Conservation (phyloP, 2,113 vertebrate species). For the Caloenas nicobarica region DNA sequence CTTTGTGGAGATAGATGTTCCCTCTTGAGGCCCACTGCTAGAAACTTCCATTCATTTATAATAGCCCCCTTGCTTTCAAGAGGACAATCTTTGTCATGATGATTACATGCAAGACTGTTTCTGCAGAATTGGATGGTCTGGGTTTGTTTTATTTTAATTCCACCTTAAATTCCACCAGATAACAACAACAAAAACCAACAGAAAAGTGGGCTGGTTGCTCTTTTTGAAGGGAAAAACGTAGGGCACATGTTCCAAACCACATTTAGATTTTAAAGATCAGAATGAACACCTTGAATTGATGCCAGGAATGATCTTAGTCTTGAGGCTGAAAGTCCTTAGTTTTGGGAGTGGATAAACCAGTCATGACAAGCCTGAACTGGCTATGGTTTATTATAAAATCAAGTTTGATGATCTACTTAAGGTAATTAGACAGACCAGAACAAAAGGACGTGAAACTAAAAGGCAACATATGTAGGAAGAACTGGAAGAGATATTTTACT, state of each 20-base stretch:
- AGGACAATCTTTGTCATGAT: neutral
- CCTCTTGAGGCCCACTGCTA: neutral
- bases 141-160: neutral
- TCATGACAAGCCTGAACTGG: neutral
- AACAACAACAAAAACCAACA: neutral
- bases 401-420: conserved; percentile 39
- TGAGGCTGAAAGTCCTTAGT: conserved; percentile 21
- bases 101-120: neutral
- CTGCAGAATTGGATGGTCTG: neutral
- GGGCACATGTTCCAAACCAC: neutral
- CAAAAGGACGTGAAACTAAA: conserved; percentile 50
- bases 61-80: neutral
- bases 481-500: neutral
- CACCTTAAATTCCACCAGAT: neutral
- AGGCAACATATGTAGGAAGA: conserved; percentile 14
- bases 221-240: neutral
- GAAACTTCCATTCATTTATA: neutral
- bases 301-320: conserved; percentile 35
- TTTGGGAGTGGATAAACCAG: conserved; percentile 22
- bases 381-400: conserved; percentile 49
- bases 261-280: conserved; percentile 25
- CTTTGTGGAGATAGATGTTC: neutral
- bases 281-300: conserved; percentile 33
- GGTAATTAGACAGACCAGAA: conserved; percentile 43
- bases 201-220: neutral